Base-by-base conservation (phyloP, 2,888 invertebrate species). In the Notodonta dromedarius region DNA sequence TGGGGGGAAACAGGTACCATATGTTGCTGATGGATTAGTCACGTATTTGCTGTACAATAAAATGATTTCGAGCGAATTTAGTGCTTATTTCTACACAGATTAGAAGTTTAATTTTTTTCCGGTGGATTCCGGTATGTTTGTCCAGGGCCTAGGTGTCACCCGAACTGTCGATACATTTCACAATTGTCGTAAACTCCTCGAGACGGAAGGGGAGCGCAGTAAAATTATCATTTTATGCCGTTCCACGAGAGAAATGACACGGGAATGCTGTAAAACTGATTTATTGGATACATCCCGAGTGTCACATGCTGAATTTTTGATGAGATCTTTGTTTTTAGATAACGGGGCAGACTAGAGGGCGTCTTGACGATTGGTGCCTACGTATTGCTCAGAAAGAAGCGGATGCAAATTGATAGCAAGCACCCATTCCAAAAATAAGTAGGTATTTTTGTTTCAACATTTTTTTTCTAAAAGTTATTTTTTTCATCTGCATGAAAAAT, bases 181-280 rank as follows among this genome's bases (percentile, higher is more conserved):
- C 93, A 93, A 91, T 93, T 92, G 93, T 93, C 93, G 92, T 93
- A 93, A 93, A 93, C 85, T 87, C 83, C 77, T 83, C 87, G 74
- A 91, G 91, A 90, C 91, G 93, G 93, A 93, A 93, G 91, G 92
- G 90, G 91, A 90, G 84, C 84, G 89, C 90, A 87, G 88, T 93
- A 92, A 93, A 93, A 93, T 93, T 93, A 93, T 93, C 90, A 93
- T 93, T 93, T 93, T 93, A 93, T 91, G 91, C 88, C 92, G 88
- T 92, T 91, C 92, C 91, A 90, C 91, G 93, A 91, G 91, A 91
- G 93, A 93, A 93, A 93, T 91, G 93, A 93, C 93, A 90, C 89
- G 80, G 89, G 92, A 91, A 92, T 91, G 93, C 87, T 93, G 93
- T 93, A 93, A 93, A 93, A 90, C 92, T 93, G 93, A 93, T 93